Conservation (phyloP, 2,113 vertebrate genomes). For the Ellobius talpinus region DNA sequence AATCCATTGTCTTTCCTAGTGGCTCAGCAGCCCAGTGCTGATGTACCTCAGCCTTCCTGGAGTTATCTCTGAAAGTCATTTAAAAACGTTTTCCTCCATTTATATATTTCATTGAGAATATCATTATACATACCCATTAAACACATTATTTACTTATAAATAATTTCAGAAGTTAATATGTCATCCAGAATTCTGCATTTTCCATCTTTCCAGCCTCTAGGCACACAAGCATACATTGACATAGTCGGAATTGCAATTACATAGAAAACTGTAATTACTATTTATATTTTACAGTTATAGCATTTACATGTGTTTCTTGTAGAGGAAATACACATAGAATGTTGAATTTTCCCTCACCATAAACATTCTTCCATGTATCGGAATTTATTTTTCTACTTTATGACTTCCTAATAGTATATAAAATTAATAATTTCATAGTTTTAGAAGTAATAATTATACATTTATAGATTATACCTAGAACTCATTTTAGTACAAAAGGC, state of each 20-base stretch:
- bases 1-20: not conserved
- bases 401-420: not conserved
- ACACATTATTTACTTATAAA: not conserved
- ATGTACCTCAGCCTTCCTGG: not conserved
- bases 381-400: constrained; percentile 31
- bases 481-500: not conserved
- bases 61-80: not conserved
- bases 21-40: not conserved
- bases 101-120: constrained; percentile 17
- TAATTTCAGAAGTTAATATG: not conserved
- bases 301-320: not conserved
- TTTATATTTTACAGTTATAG: not conserved
- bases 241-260: not conserved
- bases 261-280: not conserved
- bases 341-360: not conserved
- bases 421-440: constrained; percentile 36
- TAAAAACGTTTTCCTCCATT: not conserved
- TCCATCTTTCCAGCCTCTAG: constrained; percentile 24
- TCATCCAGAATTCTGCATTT: not conserved
- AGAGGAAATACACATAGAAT: not conserved
- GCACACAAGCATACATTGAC: not conserved
- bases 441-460: not conserved
- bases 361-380: not conserved
- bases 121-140: not conserved
- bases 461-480: constrained; percentile 50